These are phyloP conservation scores for Platichthys flesus DNA, from an alignment of 2,113 vertebrate species.

Conservation along the genomic window DNA sequence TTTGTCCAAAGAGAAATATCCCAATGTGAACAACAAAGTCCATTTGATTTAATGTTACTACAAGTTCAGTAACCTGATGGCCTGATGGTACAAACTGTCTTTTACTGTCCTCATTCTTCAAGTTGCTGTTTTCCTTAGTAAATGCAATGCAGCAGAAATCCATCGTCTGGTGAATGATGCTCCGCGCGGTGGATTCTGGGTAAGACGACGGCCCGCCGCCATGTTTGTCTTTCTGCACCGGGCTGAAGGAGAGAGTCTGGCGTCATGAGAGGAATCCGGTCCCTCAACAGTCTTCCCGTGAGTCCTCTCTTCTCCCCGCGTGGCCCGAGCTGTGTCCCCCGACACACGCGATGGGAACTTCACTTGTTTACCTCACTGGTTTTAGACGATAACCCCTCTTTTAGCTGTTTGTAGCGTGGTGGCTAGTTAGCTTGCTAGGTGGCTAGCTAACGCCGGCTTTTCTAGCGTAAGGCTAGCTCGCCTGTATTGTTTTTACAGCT, in stretches of 20 bases:
- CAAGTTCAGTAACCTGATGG: too few relatives aligned
- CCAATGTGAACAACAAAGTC: too few relatives aligned
- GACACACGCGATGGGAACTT: not conserved
- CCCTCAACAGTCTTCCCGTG: slow-evolving; percentile 73
- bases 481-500: not conserved
- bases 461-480: not conserved
- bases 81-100: too few relatives aligned
- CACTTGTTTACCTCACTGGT: not conserved
- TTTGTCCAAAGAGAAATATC: too few relatives aligned
- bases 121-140: too few relatives aligned
- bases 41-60: too few relatives aligned
- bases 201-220: slow-evolving; percentile 41
- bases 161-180: not conserved
- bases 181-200: slow-evolving; percentile 64
- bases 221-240: slow-evolving; percentile 43
- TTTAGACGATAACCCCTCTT: not conserved
- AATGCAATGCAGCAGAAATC: not conserved
- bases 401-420: slow-evolving; percentile 7
- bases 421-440: slow-evolving; percentile 43
- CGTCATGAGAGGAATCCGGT: slow-evolving; percentile 78
- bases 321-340: not conserved
- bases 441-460: slow-evolving; percentile 13
- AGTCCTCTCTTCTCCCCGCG: slow-evolving; percentile 28
- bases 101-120: too few relatives aligned
- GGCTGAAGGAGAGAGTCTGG: slow-evolving; percentile 68